Base-by-base conservation (phyloP, 2,888 invertebrate genomes). In the Rutpela maculata region DNA sequence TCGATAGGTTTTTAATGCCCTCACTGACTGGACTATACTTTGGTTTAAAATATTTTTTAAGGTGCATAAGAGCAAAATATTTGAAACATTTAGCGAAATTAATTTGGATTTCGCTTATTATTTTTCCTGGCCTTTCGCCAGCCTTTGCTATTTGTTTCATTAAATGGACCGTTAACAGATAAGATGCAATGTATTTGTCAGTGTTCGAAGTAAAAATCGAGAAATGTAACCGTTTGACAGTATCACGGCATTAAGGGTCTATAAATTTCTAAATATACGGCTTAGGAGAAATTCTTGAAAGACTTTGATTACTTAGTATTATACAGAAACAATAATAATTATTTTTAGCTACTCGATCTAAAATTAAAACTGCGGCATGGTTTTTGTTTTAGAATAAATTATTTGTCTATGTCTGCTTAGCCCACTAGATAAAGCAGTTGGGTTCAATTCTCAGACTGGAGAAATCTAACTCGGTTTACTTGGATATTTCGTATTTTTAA, bases 181-280 rank as follows among this genome's bases (percentile, higher is more conserved):
- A 43, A 65, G 6, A 65, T 65, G 31, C 43, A 19, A 65, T 65
- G 18, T 43, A 65, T n/a, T 65, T 43, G 65, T 65, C 38, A 43
- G 18, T 7, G 50, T 65, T 65, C 35, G 10, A 65, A 35, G 10
- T 38, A 65, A 43, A 63, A 65, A 65, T 65, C 65, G 19, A 43
- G 19, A 65, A 38, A 43, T 4, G 65, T 43, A 43, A 65, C 65
- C 7, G 11, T 18, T 65, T 15, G n/a, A 50, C 65, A 19, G 11
- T 65, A 22, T 65, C n/a, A 15, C 19, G 43, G 38, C 65, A 10
- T 65, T 12, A 19, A 19, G 65, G 6, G n/a, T 1, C 35, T 19
- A 65, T 43, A 65, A 43, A 65, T 65, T 17, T 26, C 2, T 2
- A 11, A 18, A 2, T 65, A 65, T 38, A 10, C 4, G 63, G 63